Conservation (phyloP, 2,888 invertebrate genomes). For the Rapana venosa region DNA sequence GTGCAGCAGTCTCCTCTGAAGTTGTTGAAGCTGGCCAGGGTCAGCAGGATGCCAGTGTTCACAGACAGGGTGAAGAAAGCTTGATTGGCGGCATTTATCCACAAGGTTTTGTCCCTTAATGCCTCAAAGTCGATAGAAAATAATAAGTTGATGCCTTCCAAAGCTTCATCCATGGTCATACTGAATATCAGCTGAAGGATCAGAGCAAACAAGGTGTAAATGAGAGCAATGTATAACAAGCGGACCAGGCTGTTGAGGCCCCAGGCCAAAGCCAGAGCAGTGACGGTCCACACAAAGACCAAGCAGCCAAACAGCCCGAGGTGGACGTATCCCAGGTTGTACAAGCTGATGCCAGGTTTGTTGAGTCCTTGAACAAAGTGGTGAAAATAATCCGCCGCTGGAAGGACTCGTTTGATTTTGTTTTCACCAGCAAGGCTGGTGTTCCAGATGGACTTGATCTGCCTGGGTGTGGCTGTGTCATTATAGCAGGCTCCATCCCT, state of each 20-base stretch:
- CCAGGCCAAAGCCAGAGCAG: not conserved
- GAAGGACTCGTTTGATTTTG: not conserved
- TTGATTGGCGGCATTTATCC: not conserved
- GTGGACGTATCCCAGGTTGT: not conserved
- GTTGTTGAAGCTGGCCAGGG: not conserved
- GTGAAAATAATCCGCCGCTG: not conserved
- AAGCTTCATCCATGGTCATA: not conserved
- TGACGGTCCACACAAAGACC: not conserved
- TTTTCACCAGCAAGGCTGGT: not conserved
- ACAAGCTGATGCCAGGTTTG: not conserved
- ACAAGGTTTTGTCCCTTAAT: not conserved
- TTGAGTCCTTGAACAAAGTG: not conserved
- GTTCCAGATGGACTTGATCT: conserved; percentile 5
- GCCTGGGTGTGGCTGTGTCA: not conserved
- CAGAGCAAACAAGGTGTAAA: not conserved
- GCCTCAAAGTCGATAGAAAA: not conserved
- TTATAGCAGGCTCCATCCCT: conserved; percentile 10
- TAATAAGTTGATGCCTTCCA: not conserved
- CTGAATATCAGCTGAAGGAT: not conserved
- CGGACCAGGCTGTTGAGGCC: not conserved
- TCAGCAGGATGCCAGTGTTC: not conserved
- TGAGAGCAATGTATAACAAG: not conserved
- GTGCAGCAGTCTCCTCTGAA: not conserved
- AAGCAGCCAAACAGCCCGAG: not conserved
- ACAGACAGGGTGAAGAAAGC: not conserved